A percentile compares a stretch with the other conserved stretches of the same genome.
phyloP scores from a whole-genome alignment of 1,140 invertebrate genomes.

The Drosophila lacteicornis region DNA sequence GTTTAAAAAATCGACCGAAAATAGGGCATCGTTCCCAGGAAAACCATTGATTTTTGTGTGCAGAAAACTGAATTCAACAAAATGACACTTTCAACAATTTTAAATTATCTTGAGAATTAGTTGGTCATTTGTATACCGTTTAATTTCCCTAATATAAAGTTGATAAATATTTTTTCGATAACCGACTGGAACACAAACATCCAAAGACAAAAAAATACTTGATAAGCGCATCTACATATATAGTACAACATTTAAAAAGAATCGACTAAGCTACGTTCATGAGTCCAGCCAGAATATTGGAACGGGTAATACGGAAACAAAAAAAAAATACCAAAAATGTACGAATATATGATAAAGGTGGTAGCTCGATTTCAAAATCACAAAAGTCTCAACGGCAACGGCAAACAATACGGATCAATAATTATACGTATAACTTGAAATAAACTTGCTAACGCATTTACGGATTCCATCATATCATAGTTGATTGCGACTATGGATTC shows the following conservation, averaged over 20 bases:
- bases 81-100: too few species aligned
- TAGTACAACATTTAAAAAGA: slow-evolving; percentile 19
- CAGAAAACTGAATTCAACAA: too few species aligned
- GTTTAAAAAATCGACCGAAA: too few species aligned
- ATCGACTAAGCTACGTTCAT: slow-evolving; percentile 25
- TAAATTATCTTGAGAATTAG: too few species aligned
- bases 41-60: too few species aligned
- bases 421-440: slow-evolving; percentile 10
- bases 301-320: not conserved
- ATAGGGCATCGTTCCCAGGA: too few species aligned
- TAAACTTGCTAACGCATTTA: slow-evolving; percentile 30
- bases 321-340: slow-evolving; percentile 8
- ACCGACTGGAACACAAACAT: slow-evolving; percentile 25
- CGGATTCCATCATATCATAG: slow-evolving; percentile 8
- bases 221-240: slow-evolving; percentile 15
- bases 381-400: slow-evolving; percentile 15
- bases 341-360: not conserved
- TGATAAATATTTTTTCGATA: not conserved
- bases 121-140: not conserved
- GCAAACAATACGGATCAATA: slow-evolving; percentile 31
- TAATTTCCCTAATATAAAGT: not conserved
- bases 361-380: slow-evolving; percentile 6
- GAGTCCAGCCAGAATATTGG: slow-evolving; percentile 10
- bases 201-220: slow-evolving; percentile 10
- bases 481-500: slow-evolving; percentile 21